These are phyloP conservation scores for Picus viridis DNA, from an alignment of 2,797 vertebrate species.

Conservation along the genomic window DNA sequence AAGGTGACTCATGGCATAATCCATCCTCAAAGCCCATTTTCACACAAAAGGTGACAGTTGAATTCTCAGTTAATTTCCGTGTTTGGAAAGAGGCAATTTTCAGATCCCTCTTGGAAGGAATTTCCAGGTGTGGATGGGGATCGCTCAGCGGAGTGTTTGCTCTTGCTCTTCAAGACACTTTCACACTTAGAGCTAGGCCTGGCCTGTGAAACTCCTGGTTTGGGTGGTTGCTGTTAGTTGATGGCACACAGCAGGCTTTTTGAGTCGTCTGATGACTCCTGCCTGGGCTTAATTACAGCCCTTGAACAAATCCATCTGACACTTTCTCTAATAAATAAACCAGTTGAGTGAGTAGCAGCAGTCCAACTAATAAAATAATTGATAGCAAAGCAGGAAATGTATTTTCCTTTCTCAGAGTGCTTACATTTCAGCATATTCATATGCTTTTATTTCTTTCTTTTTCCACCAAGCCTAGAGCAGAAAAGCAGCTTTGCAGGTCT, in stretches of 20 bases:
- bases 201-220: not conserved
- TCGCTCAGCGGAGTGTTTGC: not conserved
- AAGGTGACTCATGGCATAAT: not conserved
- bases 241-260: conserved; percentile 25
- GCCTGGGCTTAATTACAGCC: conserved; percentile 26
- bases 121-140: not conserved
- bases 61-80: not conserved
- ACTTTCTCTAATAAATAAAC: conserved; percentile 6
- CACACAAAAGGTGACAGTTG: not conserved
- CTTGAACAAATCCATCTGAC: not conserved
- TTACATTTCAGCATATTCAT: not conserved
- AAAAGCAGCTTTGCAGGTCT: not conserved
- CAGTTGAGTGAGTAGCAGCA: not conserved
- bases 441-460: not conserved
- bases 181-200: not conserved
- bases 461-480: not conserved
- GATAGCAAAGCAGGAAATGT: not conserved
- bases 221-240: conserved; percentile 18
- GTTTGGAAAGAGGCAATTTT: conserved; percentile 18
- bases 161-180: not conserved
- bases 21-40: not conserved
- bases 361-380: not conserved
- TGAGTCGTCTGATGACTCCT: not conserved
- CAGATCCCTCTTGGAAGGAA: not conserved
- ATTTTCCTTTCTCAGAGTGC: not conserved